A percentile compares a stretch with the other conserved stretches of the same genome.
These are phyloP conservation scores for Cerastis leucographa DNA, from an alignment of 2,888 invertebrate species.

Conservation along the genomic window DNA sequence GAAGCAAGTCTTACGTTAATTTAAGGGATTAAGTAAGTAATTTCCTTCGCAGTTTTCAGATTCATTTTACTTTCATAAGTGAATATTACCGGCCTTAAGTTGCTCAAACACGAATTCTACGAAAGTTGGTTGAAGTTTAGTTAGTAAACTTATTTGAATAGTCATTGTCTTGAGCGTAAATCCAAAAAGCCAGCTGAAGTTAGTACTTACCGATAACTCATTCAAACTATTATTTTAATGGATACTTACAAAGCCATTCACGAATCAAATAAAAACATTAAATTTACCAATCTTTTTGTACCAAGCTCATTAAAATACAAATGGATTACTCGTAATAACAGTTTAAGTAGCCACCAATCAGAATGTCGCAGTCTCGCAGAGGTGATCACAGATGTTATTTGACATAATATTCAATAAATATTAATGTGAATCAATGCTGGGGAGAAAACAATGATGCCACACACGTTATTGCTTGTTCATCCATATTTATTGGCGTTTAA, in stretches of 20 bases:
- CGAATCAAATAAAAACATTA: conserved; percentile 38
- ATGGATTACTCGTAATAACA: conserved; percentile 34
- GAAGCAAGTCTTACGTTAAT: background rate
- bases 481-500: conserved; percentile 68
- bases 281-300: conserved; percentile 36
- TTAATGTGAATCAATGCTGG: conserved; percentile 64
- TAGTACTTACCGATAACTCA: conserved; percentile 20
- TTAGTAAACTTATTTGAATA: conserved; percentile 11
- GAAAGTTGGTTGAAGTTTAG: conserved; percentile 15
- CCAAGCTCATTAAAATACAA: conserved; percentile 37
- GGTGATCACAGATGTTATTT: conserved; percentile 57
- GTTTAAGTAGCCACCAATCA: conserved; percentile 38
- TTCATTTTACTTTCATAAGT: conserved; percentile 15
- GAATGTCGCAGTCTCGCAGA: conserved; percentile 21
- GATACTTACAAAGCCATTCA: conserved; percentile 24
- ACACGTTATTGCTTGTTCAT: conserved; percentile 64
- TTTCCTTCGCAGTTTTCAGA: conserved; percentile 1
- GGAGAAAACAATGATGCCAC: conserved; percentile 68
- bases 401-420: conserved; percentile 69
- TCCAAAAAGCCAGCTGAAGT: conserved; percentile 10
- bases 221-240: conserved; percentile 40
- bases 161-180: conserved; percentile 8
- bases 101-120: conserved; percentile 1
- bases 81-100: background rate
- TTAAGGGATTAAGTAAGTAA: background rate